These are phyloP conservation scores for Diadegma fenestrale DNA, from an alignment of 2,888 invertebrate species.

Conservation along the genomic window DNA sequence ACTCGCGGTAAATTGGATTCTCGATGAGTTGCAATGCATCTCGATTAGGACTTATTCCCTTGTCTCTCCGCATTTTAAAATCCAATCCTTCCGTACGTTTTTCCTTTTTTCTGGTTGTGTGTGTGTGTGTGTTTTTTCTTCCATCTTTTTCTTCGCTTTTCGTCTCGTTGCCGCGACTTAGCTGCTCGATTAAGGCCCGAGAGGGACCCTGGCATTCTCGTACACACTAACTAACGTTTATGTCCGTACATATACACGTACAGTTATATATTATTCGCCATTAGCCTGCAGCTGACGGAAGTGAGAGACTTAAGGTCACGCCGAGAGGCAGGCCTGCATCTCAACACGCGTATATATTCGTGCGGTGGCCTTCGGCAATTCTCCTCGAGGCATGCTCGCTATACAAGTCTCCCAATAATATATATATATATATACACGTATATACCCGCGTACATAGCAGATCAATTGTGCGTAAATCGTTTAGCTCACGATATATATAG, in stretches of 20 bases:
- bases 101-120: not conserved
- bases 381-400: conserved; percentile 54
- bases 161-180: conserved; percentile 4
- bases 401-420: not conserved
- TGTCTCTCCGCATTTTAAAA: conserved; percentile 3
- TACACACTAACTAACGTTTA: not conserved
- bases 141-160: conserved; percentile 1
- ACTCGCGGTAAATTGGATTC: conserved; percentile 51
- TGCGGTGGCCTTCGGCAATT: conserved; percentile 78
- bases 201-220: conserved; percentile 7
- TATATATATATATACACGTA: conserved; percentile 7
- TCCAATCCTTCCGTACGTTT: conserved; percentile 4
- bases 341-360: conserved; percentile 75
- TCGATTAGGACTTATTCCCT: conserved; percentile 37
- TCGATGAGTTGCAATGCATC: conserved; percentile 29
- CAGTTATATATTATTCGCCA: conserved; percentile 77
- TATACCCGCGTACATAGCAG: conserved; percentile 6
- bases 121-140: not conserved
- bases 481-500: not conserved
- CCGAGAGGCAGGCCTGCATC: conserved; percentile 80
- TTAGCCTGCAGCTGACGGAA: conserved; percentile 83
- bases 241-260: conserved; percentile 34
- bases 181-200: conserved; percentile 12
- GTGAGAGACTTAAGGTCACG: conserved; percentile 81
- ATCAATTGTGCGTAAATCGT: conserved; percentile 23